Evolutionary conservation across 2,113 vertebrate species (phyloP).

Genomic region (Macquaria ambigua): DNA sequence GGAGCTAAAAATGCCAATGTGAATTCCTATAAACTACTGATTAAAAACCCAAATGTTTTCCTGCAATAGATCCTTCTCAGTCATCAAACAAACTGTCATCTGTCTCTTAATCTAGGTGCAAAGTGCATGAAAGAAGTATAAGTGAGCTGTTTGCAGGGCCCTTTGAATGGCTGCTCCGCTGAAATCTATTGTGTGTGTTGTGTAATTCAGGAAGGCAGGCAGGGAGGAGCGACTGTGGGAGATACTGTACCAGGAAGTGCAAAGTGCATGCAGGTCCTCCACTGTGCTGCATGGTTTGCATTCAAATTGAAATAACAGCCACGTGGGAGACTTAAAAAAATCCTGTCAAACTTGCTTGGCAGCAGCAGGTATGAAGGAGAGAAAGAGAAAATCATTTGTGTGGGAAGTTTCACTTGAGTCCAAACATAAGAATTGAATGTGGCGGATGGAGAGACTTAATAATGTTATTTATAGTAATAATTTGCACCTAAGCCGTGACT

Average conservation of each 20-base stretch:
- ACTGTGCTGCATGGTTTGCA: conserved; percentile 23
- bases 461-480: not conserved
- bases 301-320: conserved; percentile 38
- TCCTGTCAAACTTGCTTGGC: conserved; percentile 74
- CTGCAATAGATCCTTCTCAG: not conserved
- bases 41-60: not conserved
- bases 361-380: conserved; percentile 25
- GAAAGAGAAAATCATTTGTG: conserved; percentile 15
- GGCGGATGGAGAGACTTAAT: not conserved
- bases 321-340: conserved; percentile 39
- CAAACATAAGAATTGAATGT: not conserved
- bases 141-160: conserved; percentile 8
- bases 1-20: too few species aligned
- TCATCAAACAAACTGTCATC: not conserved
- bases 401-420: conserved; percentile 46
- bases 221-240: conserved; percentile 38
- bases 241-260: conserved; percentile 71
- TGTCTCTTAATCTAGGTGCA: not conserved
- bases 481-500: not conserved
- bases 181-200: conserved; percentile 35
- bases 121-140: conserved; percentile 6
- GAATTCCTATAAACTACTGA: not conserved
- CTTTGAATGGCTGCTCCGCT: conserved; percentile 1
- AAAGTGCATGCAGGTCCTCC: conserved; percentile 56
- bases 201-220: conserved; percentile 20